Base-by-base conservation (phyloP, 2,113 vertebrate genomes). In the Aramus guarauna region DNA sequence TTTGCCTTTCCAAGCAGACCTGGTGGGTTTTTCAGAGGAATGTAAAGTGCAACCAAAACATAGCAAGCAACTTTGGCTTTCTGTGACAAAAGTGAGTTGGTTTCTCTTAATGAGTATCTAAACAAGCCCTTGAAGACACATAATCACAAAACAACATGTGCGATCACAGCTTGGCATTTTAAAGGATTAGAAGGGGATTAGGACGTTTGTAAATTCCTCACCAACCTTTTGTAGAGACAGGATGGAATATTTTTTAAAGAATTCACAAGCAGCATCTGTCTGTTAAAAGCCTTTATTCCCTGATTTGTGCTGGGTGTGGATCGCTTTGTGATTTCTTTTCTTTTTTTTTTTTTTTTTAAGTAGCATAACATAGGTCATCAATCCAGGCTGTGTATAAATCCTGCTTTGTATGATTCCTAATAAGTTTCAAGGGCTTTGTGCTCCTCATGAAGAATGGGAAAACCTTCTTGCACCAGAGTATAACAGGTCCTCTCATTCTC, bases 121-220 rank as follows among this genome's bases (percentile, higher is more conserved):
- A 84, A 87, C 60, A 60, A 96, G 68, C 80, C 68, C 90, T 95
- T 22, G 79, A 75, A 96, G 89, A 77, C 18, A 27, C 27, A 29
- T 24, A 85, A 95, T 91, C 86, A 34, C 24, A 58, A 12, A 88
- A 14, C 87, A 89, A 89, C 87, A 11, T 93, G 85, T 80, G 90
- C 8, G 30, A 95, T 96, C 92, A 86, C 74, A 95, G 93, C 68
- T 71, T 11, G 4, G 71, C 64, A 20, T 94, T 73, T 84, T 81
- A 93, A 88, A 39, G 96, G 94, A 97, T 96, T 95, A 92, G 56
- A 71, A 50, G 50, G 43, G 74, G 88, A 97, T 94, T 94, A 96
- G 76, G 76, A 69, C 16, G 3, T 97, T 94, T 95, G 91, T 97
- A 89, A n/a, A 59, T 87, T 94, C 91, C 94, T 96, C 95, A 48